Percentiles rank a stretch among this genome's conserved stretches.
Conservation (phyloP, 2,888 invertebrate genomes). For the Rhyacophila evoluta region DNA sequence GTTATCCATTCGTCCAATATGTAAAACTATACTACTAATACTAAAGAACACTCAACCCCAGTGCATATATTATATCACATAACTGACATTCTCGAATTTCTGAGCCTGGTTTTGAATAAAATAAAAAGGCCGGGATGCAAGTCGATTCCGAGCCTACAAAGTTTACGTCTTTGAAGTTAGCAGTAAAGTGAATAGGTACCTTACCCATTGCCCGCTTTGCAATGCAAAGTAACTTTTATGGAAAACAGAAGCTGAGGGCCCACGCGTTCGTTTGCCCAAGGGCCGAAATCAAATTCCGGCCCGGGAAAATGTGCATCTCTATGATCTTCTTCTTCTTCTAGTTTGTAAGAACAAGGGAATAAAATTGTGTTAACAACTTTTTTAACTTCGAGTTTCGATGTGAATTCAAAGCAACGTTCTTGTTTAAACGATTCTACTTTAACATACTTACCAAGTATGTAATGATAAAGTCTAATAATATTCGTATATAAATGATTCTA, state of each 20-base stretch:
- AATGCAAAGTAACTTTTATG: conserved; percentile 46
- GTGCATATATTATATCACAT: too few species aligned
- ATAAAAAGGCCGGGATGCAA: conserved; percentile 41
- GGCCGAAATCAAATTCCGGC: conserved; percentile 36
- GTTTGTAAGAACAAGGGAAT: conserved; percentile 1
- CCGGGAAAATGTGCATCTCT: conserved; percentile 37
- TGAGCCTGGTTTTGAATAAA: conserved; percentile 44
- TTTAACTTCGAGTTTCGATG: not conserved
- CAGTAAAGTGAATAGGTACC: not conserved
- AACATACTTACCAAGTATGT: too few species aligned
- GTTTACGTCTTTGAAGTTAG: conserved; percentile 40
- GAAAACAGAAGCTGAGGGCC: conserved; percentile 30
- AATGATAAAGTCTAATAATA: too few species aligned
- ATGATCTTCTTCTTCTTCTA: too few species aligned
- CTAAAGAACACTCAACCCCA: too few species aligned
- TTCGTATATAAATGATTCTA: too few species aligned
- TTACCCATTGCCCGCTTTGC: conserved; percentile 32
- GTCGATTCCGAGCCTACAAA: conserved; percentile 38
- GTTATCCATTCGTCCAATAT: too few species aligned
- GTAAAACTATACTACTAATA: too few species aligned
- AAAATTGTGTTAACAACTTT: conserved; percentile 17
- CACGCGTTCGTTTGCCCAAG: conserved; percentile 26
- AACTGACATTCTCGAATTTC: not conserved
- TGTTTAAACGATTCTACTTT: not conserved
- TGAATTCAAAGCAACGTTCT: not conserved